Evolutionary conservation across 1,140 invertebrate genomes (phyloP).

Genomic region (Lasioglossum baleicum): DNA sequence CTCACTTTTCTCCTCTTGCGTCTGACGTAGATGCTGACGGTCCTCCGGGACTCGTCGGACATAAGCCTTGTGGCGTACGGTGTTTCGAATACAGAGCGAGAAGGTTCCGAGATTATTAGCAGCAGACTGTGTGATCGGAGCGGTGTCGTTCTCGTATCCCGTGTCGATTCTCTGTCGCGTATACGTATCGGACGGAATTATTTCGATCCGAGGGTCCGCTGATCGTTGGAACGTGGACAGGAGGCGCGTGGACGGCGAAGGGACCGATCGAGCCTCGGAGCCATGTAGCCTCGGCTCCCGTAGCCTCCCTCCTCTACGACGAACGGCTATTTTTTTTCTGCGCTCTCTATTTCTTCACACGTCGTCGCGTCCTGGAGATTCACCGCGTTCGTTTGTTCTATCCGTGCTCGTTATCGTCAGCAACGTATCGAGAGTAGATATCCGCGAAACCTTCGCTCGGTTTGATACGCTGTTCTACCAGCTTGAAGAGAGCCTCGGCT

Average conservation of each 20-base stretch:
- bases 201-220: conserved; percentile 73
- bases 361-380: not conserved
- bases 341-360: not conserved
- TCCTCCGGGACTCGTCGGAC: conserved; percentile 14
- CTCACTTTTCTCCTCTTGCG: conserved; percentile 30
- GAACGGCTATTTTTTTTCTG: conserved; percentile 25
- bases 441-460: conserved; percentile 36
- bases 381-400: too few species aligned
- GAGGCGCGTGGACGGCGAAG: conserved; percentile 39
- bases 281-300: conserved; percentile 68
- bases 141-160: too few species aligned
- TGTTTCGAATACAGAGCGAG: not conserved
- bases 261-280: conserved; percentile 27
- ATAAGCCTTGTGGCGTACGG: not conserved
- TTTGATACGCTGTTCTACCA: not conserved
- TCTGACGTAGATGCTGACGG: conserved; percentile 21
- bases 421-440: not conserved
- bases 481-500: conserved; percentile 35
- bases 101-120: too few species aligned
- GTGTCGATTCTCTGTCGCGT: not conserved
- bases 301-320: conserved; percentile 12
- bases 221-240: conserved; percentile 67
- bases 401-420: too few species aligned
- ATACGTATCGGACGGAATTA: conserved; percentile 52
- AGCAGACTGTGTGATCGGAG: too few species aligned